Percentiles rank a stretch among this genome's conserved stretches.
phyloP scores from a whole-genome alignment of 2,113 vertebrate genomes.

The Anser brachyrhynchus region DNA sequence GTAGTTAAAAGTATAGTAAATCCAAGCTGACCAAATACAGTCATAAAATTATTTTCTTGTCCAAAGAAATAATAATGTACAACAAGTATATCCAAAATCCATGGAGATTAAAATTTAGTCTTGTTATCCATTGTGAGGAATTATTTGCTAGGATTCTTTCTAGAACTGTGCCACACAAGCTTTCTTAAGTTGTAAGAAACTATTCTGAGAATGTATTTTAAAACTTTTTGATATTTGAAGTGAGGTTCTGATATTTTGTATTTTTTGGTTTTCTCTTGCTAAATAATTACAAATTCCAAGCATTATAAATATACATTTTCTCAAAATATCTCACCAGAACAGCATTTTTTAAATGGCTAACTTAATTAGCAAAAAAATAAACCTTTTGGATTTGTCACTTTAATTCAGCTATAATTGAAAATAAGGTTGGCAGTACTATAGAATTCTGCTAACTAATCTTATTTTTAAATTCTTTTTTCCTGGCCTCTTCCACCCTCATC shows the following conservation, averaged over 20 bases:
- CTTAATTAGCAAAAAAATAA: background rate
- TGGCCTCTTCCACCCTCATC: background rate
- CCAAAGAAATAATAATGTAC: background rate
- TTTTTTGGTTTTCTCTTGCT: background rate
- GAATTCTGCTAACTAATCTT: background rate
- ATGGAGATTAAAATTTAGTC: background rate
- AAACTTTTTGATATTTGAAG: background rate
- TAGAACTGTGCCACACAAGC: background rate
- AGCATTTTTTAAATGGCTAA: background rate
- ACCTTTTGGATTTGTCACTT: background rate
- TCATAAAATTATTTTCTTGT: background rate
- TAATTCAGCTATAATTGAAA: background rate
- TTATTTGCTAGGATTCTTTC: background rate
- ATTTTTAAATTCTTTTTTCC: background rate
- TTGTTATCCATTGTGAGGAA: background rate
- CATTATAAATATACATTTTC: background rate
- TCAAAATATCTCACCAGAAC: background rate
- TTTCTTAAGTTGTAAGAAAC: background rate
- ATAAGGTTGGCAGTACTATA: background rate
- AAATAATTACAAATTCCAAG: background rate
- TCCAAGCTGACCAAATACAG: background rate
- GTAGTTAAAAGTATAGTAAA: background rate
- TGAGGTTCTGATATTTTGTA: background rate
- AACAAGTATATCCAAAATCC: background rate
- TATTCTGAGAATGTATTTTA: background rate